These are phyloP conservation scores for Microctonus hyperodae DNA, from an alignment of 2,888 invertebrate genomes.

Conservation along the genomic window DNA sequence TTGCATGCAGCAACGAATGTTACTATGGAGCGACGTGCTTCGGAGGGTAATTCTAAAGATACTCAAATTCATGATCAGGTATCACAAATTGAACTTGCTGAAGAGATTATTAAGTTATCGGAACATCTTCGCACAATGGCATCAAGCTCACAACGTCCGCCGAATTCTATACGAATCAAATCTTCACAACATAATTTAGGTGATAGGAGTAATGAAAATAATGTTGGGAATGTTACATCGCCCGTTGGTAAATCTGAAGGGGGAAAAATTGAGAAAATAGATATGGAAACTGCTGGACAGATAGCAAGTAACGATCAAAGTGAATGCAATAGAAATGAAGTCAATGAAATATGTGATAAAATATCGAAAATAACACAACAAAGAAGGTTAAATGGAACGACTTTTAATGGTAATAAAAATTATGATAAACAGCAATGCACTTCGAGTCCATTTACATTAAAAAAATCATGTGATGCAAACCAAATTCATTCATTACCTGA, in stretches of 20 bases:
- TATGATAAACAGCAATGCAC: conserved; percentile 35
- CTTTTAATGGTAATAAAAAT: conserved; percentile 54
- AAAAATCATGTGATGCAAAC: conserved; percentile 31
- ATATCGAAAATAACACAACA: conserved; percentile 52
- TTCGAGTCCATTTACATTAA: conserved; percentile 27
- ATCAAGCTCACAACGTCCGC: neutral
- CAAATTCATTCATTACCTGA: neutral
- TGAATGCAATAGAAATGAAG: conserved; percentile 33
- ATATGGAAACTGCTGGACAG: neutral
- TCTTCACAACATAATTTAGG: neutral
- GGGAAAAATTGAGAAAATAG: conserved; percentile 7
- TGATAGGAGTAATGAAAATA: neutral
- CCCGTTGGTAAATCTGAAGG: neutral
- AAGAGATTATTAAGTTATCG: conserved; percentile 83
- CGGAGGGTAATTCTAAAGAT: conserved; percentile 73
- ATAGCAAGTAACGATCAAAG: neutral
- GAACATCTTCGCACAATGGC: conserved; percentile 69
- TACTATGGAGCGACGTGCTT: conserved; percentile 74
- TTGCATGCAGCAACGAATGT: conserved; percentile 37
- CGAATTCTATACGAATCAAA: neutral
- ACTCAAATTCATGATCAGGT: conserved; percentile 48
- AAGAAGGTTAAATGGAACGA: conserved; percentile 56
- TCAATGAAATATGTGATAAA: conserved; percentile 58
- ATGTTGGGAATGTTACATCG: neutral
- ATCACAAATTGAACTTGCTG: conserved; percentile 69